Evolutionary conservation across 1,140 invertebrate genomes (phyloP).

Genomic region (Drosophila pectinifera): DNA sequence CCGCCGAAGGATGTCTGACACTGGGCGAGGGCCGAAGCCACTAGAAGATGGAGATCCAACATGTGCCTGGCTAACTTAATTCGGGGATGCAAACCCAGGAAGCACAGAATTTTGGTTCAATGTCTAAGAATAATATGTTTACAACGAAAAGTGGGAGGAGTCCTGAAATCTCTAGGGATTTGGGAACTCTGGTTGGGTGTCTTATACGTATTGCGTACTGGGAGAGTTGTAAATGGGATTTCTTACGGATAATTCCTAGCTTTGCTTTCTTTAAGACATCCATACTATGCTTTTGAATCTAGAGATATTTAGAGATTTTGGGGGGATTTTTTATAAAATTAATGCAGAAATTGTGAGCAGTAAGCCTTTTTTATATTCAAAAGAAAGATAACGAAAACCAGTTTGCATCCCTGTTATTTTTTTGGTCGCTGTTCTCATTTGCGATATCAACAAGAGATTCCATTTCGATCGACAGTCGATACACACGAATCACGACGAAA

Average conservation of each 20-base stretch:
- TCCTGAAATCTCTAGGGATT: neutral
- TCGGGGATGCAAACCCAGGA: slow-evolving; percentile 29
- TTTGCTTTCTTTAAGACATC: neutral
- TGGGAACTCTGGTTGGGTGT: neutral
- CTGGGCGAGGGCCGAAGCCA: slow-evolving; percentile 35
- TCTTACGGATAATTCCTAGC: neutral
- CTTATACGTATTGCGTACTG: too few relatives aligned
- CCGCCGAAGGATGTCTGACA: slow-evolving; percentile 74
- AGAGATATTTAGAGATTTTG: neutral
- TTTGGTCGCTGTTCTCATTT: slow-evolving; percentile 78
- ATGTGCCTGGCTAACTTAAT: slow-evolving; percentile 52
- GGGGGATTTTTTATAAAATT: neutral
- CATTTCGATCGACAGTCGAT: slow-evolving; percentile 77
- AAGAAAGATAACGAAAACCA: neutral
- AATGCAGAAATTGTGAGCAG: neutral
- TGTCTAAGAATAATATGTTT: neutral
- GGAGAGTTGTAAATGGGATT: neutral
- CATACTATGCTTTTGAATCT: neutral
- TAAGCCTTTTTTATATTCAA: slow-evolving; percentile 1
- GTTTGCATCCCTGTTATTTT: slow-evolving; percentile 34
- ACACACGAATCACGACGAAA: slow-evolving; percentile 46
- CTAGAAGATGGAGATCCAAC: slow-evolving; percentile 46
- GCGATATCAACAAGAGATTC: slow-evolving; percentile 84
- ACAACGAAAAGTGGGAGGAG: slow-evolving; percentile 2
- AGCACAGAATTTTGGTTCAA: neutral